Percentiles rank a stretch among this genome's conserved stretches.
Evolutionary conservation across 2,113 vertebrate species (phyloP).

Genomic region (Aegotheles bennettii): DNA sequence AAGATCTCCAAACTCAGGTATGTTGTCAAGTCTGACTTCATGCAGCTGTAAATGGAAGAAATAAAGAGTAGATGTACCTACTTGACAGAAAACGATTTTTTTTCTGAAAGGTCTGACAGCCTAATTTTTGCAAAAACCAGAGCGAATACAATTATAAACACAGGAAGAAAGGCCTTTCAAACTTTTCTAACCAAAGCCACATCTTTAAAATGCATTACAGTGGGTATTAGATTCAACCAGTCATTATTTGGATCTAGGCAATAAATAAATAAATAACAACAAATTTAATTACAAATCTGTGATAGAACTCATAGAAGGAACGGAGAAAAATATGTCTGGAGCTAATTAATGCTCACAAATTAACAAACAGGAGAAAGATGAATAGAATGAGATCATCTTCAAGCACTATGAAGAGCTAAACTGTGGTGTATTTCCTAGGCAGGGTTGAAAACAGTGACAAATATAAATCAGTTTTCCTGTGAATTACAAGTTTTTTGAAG

Average conservation of each 20-base stretch:
- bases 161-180: background rate
- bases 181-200: background rate
- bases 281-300: background rate
- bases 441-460: background rate
- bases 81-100: background rate
- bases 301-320: background rate
- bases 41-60: background rate
- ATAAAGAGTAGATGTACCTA: background rate
- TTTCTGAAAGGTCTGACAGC: background rate
- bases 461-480: background rate
- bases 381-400: background rate
- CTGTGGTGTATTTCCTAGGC: background rate
- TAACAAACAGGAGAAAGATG: background rate
- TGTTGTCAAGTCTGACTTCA: background rate
- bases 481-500: background rate
- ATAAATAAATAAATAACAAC: conserved; percentile 8
- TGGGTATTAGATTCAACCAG: background rate
- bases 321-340: background rate
- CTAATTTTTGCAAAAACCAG: background rate
- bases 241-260: background rate
- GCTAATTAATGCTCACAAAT: background rate
- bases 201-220: background rate
- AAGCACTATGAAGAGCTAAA: background rate
- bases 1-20: background rate
- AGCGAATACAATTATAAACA: background rate